A percentile compares a stretch with the other conserved stretches of the same genome.
Conservation (phyloP, 2,888 invertebrate species). For the Microplitis manilae region DNA sequence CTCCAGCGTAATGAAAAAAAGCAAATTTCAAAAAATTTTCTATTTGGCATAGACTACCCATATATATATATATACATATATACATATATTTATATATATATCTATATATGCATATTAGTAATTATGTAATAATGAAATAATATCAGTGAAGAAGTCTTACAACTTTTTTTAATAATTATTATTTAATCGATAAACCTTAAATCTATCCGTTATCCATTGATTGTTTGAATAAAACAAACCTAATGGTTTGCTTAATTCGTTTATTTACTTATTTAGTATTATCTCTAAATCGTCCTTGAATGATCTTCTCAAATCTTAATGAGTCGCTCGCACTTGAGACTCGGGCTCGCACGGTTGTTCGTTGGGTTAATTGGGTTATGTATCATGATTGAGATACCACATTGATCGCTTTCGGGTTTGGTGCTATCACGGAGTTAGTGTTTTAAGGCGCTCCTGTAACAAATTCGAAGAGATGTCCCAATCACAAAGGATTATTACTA, state of each 20-base stretch:
- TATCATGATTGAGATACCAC: constrained; percentile 59
- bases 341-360: constrained; percentile 51
- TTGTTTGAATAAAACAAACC: background rate
- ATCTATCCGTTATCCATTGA: constrained; percentile 9
- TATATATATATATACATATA: background rate
- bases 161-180: constrained; percentile 1
- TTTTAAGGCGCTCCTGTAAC: constrained; percentile 70
- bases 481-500: constrained; percentile 44
- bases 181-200: constrained; percentile 5
- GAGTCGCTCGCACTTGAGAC: constrained; percentile 55
- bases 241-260: constrained; percentile 4
- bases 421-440: constrained; percentile 63
- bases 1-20: background rate
- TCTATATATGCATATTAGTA: background rate
- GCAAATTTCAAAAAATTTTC: background rate
- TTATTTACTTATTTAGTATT: constrained; percentile 22
- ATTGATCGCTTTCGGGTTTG: constrained; percentile 62
- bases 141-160: constrained; percentile 1
- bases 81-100: background rate
- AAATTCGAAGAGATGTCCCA: constrained; percentile 55
- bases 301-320: constrained; percentile 56
- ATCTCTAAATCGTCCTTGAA: constrained; percentile 34
- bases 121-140: background rate
- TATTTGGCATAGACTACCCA: background rate
- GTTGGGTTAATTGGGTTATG: constrained; percentile 50